Base-by-base conservation (phyloP, 1,140 invertebrate species). In the Temnothorax nylanderi region DNA sequence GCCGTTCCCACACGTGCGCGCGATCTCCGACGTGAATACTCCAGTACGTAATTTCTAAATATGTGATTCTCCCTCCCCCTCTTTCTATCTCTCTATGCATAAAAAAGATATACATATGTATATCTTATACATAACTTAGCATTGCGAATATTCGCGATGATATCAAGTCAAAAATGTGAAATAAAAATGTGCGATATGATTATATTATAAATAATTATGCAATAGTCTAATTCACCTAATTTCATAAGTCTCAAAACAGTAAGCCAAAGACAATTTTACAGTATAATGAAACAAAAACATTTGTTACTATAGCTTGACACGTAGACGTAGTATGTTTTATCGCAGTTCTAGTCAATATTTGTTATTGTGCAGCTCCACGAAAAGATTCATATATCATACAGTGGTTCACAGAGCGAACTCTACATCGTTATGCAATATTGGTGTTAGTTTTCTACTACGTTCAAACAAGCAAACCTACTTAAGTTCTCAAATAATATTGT, bases 1-100 rank as follows among this genome's bases (percentile, higher is more conserved):
- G 34, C 71, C 37, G 10, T 74, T 90, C 71, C 69, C 58, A 86
- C 58, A 80, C 56, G 80, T 82, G 80, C 88, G 62, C 88, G 56
- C 88, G 60, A 85, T 88, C 77, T 74, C 81, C 78, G 72, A 87
- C 72, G 64, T 86, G 82, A 87, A 89, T 82, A 81, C 72, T 80
- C 32, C 62, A 71, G 32, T 89, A 82, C 75, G 90, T 91, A 91
- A 91, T 91, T 91, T 89, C 87, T 87, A 89, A 82, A 89, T 91
- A 87, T 85, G 82, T 82, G 85, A 71, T 89, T 51, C 41, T 8
- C 65, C 41, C 32, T 21, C 34, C 7, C n/a, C n/a, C 41, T 3
- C 65, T 47, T 69, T 49, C 65, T 64, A 10, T 21, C 41, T 58
- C 8, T 69, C 84, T 78, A 87, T 89, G 87, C 65, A 65, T 74